Conservation (phyloP, 2,113 vertebrate genomes). For the Stigmatopora nigra region DNA sequence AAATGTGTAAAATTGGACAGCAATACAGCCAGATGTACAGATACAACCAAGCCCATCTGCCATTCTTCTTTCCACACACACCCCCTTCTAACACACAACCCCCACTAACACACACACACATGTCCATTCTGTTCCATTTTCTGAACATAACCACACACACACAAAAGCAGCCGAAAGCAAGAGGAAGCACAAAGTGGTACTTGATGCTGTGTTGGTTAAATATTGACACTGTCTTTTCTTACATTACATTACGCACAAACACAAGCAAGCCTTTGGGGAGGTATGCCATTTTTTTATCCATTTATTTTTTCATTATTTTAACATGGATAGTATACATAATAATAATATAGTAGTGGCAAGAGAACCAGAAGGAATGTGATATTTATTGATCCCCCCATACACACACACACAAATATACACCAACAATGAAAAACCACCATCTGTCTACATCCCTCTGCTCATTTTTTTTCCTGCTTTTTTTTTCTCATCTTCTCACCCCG, state of each 20-base stretch:
- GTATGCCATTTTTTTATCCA: neutral
- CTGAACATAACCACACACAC: neutral
- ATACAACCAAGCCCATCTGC: slow-evolving; percentile 4
- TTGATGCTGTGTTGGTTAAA: neutral
- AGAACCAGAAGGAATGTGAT: neutral
- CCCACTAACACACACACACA: neutral
- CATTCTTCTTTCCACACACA: neutral
- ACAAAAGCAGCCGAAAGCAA: neutral
- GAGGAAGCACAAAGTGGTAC: slow-evolving; percentile 7
- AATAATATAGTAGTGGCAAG: neutral
- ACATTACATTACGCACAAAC: neutral
- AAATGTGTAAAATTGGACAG: neutral
- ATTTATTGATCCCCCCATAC: neutral
- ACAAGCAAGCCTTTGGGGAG: neutral
- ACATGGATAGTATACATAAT: neutral
- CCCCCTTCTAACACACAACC: neutral
- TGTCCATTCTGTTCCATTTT: neutral
- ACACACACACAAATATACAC: too few relatives aligned
- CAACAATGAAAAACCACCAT: slow-evolving; percentile 4
- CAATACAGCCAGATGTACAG: slow-evolving; percentile 5
- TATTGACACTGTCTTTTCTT: neutral
- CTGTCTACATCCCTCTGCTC: neutral
- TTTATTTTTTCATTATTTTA: neutral
- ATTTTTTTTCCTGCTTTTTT: neutral
- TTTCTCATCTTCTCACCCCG: too few relatives aligned